Evolutionary conservation across 2,113 vertebrate species (phyloP).

Genomic region (Corapipo altera): DNA sequence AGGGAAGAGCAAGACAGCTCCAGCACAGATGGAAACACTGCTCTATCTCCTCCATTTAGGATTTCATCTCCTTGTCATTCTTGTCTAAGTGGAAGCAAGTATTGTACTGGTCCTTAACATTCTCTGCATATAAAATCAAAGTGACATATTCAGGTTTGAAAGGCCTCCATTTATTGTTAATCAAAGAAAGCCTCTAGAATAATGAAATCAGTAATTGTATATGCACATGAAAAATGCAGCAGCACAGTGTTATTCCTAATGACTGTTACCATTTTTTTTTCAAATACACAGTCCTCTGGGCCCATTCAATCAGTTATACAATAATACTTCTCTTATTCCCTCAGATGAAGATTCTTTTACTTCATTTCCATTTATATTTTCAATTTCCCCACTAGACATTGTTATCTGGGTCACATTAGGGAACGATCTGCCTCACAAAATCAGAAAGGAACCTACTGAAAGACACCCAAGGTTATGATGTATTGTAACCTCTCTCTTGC

Average conservation of each 20-base stretch:
- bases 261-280: constrained; percentile 51
- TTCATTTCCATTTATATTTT: constrained; percentile 87
- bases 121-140: constrained; percentile 60
- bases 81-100: constrained; percentile 53
- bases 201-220: constrained; percentile 71
- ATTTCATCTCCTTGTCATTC: constrained; percentile 63
- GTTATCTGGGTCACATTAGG: constrained; percentile 85
- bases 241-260: constrained; percentile 66
- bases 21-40: constrained; percentile 2
- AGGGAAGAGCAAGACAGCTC: not conserved
- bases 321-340: constrained; percentile 74
- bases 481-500: constrained; percentile 72
- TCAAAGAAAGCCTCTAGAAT: constrained; percentile 72
- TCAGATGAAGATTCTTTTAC: constrained; percentile 73
- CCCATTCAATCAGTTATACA: constrained; percentile 75
- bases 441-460: constrained; percentile 73
- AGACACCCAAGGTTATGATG: constrained; percentile 69
- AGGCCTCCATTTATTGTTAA: constrained; percentile 72
- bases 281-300: constrained; percentile 60
- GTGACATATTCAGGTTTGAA: constrained; percentile 66
- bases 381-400: constrained; percentile 79
- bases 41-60: constrained; percentile 48
- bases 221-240: constrained; percentile 67
- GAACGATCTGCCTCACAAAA: constrained; percentile 72
- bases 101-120: constrained; percentile 50